Base-by-base conservation (phyloP, 2,113 vertebrate genomes). In the Struthio camelus region DNA sequence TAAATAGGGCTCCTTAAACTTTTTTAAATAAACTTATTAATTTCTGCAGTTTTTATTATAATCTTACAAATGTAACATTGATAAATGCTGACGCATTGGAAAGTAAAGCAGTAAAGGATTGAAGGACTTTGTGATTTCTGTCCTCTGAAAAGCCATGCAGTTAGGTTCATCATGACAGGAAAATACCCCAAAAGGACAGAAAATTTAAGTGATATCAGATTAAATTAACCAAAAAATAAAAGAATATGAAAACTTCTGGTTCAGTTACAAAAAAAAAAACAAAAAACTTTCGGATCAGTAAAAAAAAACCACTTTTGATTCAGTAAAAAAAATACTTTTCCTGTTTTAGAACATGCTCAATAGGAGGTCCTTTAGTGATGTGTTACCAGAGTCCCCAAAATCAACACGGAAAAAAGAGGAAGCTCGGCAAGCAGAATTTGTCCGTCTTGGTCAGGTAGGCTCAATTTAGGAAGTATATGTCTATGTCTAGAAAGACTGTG, bases 261-360 rank as follows among this genome's bases (percentile, higher is more conserved):
- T 78, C 36, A 54, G 30, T 85, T 80, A 44, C 50, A 67, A 69
- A 66, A 87, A 40, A 3, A 83, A 81, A 51, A 9, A n/a, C 32
- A 30, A 72, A 11, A 30, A 54, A 36, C n/a, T n/a, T n/a, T n/a
- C n/a, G n/a, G n/a, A 67, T 64, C 16, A 58, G 5, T 27, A 56
- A 56, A 25, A 53, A 27, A 25, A 53, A 22, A 11, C 27, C 53
- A 28, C 53, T 6, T 50, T 40, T 36, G 79, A 13, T 73, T 80
- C 50, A 75, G 40, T 75, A 75, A 11, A 27, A 56, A 38, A 69
- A 65, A 18, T 80, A 50, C 5, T 11, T 87, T 36, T 82, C 75
- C 98, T 98, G 91, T 97, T 98, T 81, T 97, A 99, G 99, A 99
- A 99, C 98, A 99, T 99, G 99, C 98, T 99, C 62, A 99, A 99